Conservation (phyloP, 1,140 invertebrate species). For the Zaprionus kolodkinae region DNA sequence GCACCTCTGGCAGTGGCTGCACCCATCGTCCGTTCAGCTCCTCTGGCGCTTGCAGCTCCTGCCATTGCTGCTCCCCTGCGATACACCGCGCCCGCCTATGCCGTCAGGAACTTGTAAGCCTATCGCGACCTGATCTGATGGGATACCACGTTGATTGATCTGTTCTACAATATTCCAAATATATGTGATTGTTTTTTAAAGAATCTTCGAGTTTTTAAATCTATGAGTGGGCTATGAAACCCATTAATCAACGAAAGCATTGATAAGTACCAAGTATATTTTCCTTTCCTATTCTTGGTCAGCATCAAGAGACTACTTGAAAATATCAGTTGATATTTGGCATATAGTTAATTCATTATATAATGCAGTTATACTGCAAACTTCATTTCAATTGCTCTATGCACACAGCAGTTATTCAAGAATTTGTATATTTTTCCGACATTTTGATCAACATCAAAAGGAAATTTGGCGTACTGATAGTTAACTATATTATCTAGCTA, state of each 20-base stretch:
- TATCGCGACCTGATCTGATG: constrained; percentile 21
- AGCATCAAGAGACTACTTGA: too few species aligned
- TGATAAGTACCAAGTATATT: too few species aligned
- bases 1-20: constrained; percentile 55
- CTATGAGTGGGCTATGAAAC: too few species aligned
- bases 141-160: not conserved
- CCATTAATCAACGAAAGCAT: too few species aligned
- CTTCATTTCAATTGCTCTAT: not conserved
- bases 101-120: constrained; percentile 64
- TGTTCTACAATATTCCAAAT: constrained; percentile 38
- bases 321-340: too few species aligned
- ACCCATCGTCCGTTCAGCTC: constrained; percentile 63
- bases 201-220: not conserved
- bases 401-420: not conserved
- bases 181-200: constrained; percentile 64
- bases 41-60: constrained; percentile 60
- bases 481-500: not conserved
- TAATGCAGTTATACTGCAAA: not conserved
- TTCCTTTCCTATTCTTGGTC: too few species aligned
- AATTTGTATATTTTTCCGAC: not conserved
- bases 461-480: not conserved
- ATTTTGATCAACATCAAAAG: not conserved
- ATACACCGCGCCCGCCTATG: constrained; percentile 63
- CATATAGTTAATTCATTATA: not conserved
- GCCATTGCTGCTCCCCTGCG: constrained; percentile 58